Percentiles rank a stretch among this genome's conserved stretches.
Evolutionary conservation across 1,140 invertebrate species (phyloP).

Genomic region (Orius insidiosus): DNA sequence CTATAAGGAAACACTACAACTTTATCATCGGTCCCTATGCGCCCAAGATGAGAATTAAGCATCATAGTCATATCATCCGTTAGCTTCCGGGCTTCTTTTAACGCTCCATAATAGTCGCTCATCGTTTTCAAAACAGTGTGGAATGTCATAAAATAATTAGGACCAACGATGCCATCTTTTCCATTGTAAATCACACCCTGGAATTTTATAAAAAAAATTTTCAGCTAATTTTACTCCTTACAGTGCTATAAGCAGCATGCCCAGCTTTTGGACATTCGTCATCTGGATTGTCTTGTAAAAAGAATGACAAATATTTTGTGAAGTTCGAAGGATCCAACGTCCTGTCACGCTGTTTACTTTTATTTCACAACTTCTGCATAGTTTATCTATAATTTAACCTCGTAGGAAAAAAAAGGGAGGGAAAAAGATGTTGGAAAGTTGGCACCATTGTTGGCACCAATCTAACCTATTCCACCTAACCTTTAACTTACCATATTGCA

Average conservation of each 20-base stretch:
- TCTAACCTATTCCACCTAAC: background rate
- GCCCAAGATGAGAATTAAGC: constrained; percentile 40
- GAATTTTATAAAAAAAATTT: constrained; percentile 1
- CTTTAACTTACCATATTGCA: constrained; percentile 3
- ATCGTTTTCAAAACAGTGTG: constrained; percentile 85
- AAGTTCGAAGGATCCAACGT: constrained; percentile 46
- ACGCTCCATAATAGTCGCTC: constrained; percentile 76
- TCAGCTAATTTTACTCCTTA: constrained; percentile 11
- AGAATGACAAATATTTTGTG: constrained; percentile 66
- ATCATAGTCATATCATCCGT: constrained; percentile 66
- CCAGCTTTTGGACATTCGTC: constrained; percentile 68
- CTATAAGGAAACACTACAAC: constrained; percentile 90
- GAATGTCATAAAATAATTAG: constrained; percentile 88
- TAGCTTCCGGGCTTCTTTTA: constrained; percentile 61
- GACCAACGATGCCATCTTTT: constrained; percentile 32
- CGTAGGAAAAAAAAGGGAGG: background rate
- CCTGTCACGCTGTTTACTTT: constrained; percentile 26
- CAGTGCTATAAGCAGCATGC: constrained; percentile 58
- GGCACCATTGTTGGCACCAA: too few relatives aligned
- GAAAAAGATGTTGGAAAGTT: too few relatives aligned
- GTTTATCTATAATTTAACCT: background rate
- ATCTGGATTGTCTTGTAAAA: constrained; percentile 79
- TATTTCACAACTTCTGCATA: constrained; percentile 33
- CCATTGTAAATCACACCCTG: constrained; percentile 40
- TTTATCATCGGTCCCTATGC: constrained; percentile 28